Base-by-base conservation (phyloP, 1,140 invertebrate species). In the Steinernema feltiae region DNA sequence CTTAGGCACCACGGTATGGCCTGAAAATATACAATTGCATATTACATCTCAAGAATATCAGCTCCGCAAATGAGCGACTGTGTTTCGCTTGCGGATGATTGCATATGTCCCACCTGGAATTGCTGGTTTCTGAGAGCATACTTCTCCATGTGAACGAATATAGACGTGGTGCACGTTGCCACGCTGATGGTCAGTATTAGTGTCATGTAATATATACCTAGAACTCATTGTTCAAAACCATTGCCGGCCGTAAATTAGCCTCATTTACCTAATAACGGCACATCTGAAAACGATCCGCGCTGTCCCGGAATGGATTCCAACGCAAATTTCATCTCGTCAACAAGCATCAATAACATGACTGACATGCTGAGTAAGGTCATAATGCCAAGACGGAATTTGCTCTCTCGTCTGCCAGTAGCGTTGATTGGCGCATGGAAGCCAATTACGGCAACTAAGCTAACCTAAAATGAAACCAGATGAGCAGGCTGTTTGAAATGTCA, bases 351-450 rank as follows among this genome's bases (percentile, higher is more conserved):
- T 7, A 85, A 48, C 84, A 85, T 86, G 15, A 85, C 84, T 32
- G 81, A 80, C 76, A 85, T 83, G 21, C 71, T 76, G 7, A 85
- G 73, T n/a, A 84, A 69, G 0, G 81, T 82, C 81, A 82, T 82
- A n/a, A 82, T 81, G n/a, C 73, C 80, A 70, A 84, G 72, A 27
- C 84, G 82, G 74, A 85, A 85, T 74, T 85, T 85, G 77, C 78
- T 82, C 75, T 85, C 84, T 21, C 84, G 30, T 48, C 84, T 69
- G 53, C 83, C 84, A 15, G 83, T 86, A 1, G 85, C 83, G 73
- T 85, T 85, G 72, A 86, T 86, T 18, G 84, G 85, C 32, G 84
- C 84, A 73, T 85, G 84, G 73, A 85, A 85, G 63, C 84, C 84
- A 35, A 86, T 79, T 27, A 85, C 85, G 18, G 84, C 84, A 24